Base-by-base conservation (phyloP, 2,888 invertebrate genomes). In the Agrochola lychnidis region DNA sequence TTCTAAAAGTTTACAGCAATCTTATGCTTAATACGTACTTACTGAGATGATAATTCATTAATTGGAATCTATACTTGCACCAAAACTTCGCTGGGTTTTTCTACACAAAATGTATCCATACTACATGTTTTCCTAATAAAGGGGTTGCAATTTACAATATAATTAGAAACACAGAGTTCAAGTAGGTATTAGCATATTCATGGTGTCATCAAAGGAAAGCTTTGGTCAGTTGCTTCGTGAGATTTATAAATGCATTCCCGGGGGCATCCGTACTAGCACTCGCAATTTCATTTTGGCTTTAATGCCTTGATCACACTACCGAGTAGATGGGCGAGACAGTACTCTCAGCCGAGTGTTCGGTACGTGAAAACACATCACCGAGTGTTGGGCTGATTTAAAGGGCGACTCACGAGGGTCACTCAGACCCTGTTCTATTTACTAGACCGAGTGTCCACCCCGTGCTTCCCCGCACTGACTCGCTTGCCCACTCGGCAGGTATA, bases 161-260 rank as follows among this genome's bases (percentile, higher is more conserved):
- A 83, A 78, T 83, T 72, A 78, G 68, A 72, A 79, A 66, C 79
- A 51, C 64, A 25, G 70, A 78, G 64, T 61, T 78, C 70, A 78
- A 81, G 64, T 67, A 61, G 25, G 42, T 78, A 64, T 83, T 78
- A 78, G 69, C 83, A 81, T 83, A 81, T 83, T 83, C 68, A 83
- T 83, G 36, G 62, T 61, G 45, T 69, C 51, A 81, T 77, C 66
- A 72, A 73, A 75, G 80, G 78, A 36, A 70, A 62, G 78, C 83
- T 63, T 78, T 45, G 53, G 42, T 42, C 40, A 64, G 63, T 6
- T 59, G 36, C 71, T 71, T 78, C 10, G 59, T 64, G 53, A 40
- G 69, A 48, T 36, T 83, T 70, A 61, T 69, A 61, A 78, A 83
- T 72, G 42, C 63, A 83, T 40, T 64, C 59, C 59, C 79, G 25